Base-by-base conservation (phyloP, 2,888 invertebrate species). In the Hirtodrosophila confusa region DNA sequence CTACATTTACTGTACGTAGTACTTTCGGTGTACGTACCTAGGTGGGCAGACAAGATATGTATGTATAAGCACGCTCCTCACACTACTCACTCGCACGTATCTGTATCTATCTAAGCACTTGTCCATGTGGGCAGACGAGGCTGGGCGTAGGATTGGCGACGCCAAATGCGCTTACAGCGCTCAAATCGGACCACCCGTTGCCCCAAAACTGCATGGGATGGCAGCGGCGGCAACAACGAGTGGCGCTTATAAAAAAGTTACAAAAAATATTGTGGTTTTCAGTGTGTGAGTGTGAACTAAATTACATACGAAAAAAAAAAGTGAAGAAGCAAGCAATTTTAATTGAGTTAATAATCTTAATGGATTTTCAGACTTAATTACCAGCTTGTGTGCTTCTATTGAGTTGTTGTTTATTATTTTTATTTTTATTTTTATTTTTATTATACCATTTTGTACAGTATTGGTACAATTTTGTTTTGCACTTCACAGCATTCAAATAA, bases 261-360 rank as follows among this genome's bases (percentile, higher is more conserved):
- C 56, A 48, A 29, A 17, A 48, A 8, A 17, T 1, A 17, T 17
- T 17, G 17, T 1, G 17, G 17, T 2, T 17, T 17, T 17, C 17
- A 10, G 23, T 33, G n/a, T 56, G 29, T 63, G 12, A 65, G 31
- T 60, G 58, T 79, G 64, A 77, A 60, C 80, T 69, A 63, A 84
- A 80, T 84, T 83, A 60, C 69, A 60, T 58, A 69, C 56, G 37
- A 39, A 53, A 62, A 58, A 62, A 66, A 61, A 50, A 71, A 65
- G 62, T 66, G 64, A 84, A 77, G 84, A 74, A 74, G 84, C 78
- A 66, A 66, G 58, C 67, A 47, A 67, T 80, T 77, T 80, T 84
- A 84, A 80, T 80, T 80, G 78, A 80, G 78, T 84, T 80, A 80
- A 80, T 84, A 80, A 80, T 80, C 79, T 80, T 84, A 80, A 80